Evolutionary conservation across 2,888 invertebrate genomes (phyloP).

Genomic region (Idaea dimidiata): DNA sequence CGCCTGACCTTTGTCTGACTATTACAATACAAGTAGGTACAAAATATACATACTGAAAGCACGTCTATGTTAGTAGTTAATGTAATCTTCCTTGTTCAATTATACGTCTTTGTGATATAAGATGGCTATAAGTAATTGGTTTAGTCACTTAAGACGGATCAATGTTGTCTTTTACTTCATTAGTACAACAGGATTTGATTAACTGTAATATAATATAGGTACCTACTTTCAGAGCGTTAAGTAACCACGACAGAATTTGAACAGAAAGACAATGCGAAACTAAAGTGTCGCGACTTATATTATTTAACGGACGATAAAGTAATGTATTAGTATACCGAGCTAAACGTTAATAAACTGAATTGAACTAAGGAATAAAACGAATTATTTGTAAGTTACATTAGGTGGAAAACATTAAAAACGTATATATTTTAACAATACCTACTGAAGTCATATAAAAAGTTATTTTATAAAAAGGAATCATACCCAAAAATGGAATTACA

Average conservation of each 20-base stretch:
- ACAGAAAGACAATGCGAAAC: not conserved
- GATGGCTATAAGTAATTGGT: constrained; percentile 27
- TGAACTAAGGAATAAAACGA: not conserved
- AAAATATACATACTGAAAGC: constrained; percentile 11
- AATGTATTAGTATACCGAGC: too few species aligned
- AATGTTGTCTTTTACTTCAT: constrained; percentile 20
- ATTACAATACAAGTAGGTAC: constrained; percentile 24
- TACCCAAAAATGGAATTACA: not conserved
- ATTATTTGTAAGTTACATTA: not conserved
- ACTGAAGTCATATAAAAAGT: not conserved
- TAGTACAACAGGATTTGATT: not conserved
- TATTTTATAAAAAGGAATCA: not conserved
- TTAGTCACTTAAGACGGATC: constrained; percentile 40
- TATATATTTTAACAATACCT: not conserved
- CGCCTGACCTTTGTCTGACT: constrained; percentile 51
- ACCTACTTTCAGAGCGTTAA: not conserved
- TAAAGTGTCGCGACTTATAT: too few species aligned
- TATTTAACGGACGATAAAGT: too few species aligned
- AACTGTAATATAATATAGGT: not conserved
- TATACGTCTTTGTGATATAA: constrained; percentile 27
- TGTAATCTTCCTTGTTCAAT: constrained; percentile 31
- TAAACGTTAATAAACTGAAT: not conserved
- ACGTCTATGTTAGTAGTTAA: constrained; percentile 17
- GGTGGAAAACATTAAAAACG: not conserved
- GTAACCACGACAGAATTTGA: not conserved